Evolutionary conservation across 2,888 invertebrate genomes (phyloP).

Genomic region (Plebejus melissa): DNA sequence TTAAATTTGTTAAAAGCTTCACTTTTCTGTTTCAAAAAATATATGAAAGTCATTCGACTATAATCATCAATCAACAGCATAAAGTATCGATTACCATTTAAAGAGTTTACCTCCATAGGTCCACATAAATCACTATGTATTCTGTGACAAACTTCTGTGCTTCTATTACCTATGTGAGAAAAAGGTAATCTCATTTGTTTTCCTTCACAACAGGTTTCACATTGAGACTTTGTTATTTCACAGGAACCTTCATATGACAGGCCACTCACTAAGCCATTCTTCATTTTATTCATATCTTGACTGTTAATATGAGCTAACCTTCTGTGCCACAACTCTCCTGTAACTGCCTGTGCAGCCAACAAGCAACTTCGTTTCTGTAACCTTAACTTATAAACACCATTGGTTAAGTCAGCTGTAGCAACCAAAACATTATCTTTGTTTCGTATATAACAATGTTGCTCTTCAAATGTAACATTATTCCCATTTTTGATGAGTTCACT

Average conservation of each 20-base stretch:
- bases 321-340: slow-evolving; percentile 33
- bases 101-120: slow-evolving; percentile 28
- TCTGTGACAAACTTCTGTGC: slow-evolving; percentile 4
- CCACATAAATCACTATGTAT: slow-evolving; percentile 28
- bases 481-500: slow-evolving; percentile 33
- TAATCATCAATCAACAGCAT: too few species aligned
- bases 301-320: slow-evolving; percentile 36
- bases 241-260: slow-evolving; percentile 21
- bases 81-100: slow-evolving; percentile 22
- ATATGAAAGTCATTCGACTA: too few species aligned
- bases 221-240: slow-evolving; percentile 29
- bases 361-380: slow-evolving; percentile 19
- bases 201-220: slow-evolving; percentile 34
- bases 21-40: too few species aligned
- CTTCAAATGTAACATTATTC: slow-evolving; percentile 31
- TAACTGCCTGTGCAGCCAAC: slow-evolving; percentile 24
- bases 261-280: slow-evolving; percentile 32
- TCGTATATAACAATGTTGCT: slow-evolving; percentile 27
- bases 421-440: slow-evolving; percentile 24
- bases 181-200: slow-evolving; percentile 28
- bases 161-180: slow-evolving; percentile 28
- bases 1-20: too few species aligned
- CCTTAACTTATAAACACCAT: slow-evolving; percentile 22
- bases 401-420: slow-evolving; percentile 20
- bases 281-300: slow-evolving; percentile 36